Evolutionary conservation across 2,888 invertebrate genomes (phyloP).

Genomic region (Oligia strigilis): DNA sequence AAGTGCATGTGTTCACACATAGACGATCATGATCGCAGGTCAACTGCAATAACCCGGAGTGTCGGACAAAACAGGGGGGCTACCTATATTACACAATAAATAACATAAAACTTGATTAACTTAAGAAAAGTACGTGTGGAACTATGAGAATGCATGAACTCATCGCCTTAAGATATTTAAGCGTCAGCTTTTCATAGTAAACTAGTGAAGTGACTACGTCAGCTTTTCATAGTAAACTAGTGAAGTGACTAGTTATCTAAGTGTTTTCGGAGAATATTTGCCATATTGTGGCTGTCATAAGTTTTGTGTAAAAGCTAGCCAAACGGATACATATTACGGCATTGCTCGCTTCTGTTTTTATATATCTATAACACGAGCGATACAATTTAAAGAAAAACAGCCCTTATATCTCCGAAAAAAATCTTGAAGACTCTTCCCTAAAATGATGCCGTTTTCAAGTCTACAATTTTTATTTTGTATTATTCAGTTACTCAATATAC

Average conservation of each 20-base stretch:
- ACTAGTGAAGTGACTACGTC: slow-evolving; percentile 48
- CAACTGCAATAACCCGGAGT: slow-evolving; percentile 30
- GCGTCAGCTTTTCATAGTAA: slow-evolving; percentile 33
- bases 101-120: slow-evolving; percentile 67
- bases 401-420: not conserved
- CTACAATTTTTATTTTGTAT: not conserved
- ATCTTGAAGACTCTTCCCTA: not conserved
- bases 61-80: slow-evolving; percentile 43
- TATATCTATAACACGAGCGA: not conserved
- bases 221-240: slow-evolving; percentile 46
- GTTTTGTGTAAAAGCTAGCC: slow-evolving; percentile 43
- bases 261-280: slow-evolving; percentile 14
- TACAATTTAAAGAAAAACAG: not conserved
- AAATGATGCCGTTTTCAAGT: slow-evolving; percentile 2
- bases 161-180: slow-evolving; percentile 24
- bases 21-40: not conserved
- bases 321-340: slow-evolving; percentile 18
- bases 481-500: not conserved
- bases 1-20: slow-evolving; percentile 17
- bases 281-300: slow-evolving; percentile 16
- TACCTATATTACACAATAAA: slow-evolving; percentile 64
- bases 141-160: slow-evolving; percentile 70
- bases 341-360: slow-evolving; percentile 2
- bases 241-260: slow-evolving; percentile 42
- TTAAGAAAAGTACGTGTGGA: slow-evolving; percentile 71